A percentile compares a stretch with the other conserved stretches of the same genome.
Conservation (phyloP, 2,113 vertebrate species). For the Prinia subflava region DNA sequence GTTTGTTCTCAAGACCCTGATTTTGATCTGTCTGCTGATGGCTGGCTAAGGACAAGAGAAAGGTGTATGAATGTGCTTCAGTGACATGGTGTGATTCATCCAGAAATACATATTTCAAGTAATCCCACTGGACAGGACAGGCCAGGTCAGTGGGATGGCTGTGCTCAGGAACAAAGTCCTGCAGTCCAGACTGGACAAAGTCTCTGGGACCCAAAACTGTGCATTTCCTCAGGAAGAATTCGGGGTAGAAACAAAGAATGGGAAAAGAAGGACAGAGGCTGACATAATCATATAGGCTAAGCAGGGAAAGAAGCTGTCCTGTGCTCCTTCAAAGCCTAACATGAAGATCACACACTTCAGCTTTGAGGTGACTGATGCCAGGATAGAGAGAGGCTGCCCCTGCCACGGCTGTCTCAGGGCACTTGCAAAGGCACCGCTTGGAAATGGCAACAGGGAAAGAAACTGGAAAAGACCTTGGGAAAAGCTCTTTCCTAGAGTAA, state of each 20-base stretch:
- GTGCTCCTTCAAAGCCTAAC: not conserved
- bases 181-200: not conserved
- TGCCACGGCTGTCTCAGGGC: not conserved
- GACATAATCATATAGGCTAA: not conserved
- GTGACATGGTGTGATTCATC: not conserved
- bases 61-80: not conserved
- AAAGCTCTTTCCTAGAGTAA: not conserved
- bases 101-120: not conserved
- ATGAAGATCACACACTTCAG: accelerated
- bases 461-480: not conserved
- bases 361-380: not conserved
- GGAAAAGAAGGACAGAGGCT: not conserved
- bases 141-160: not conserved
- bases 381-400: not conserved
- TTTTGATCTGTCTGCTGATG: not conserved
- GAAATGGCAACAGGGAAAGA: not conserved
- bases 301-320: not conserved
- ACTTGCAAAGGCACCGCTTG: not conserved
- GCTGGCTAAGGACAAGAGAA: not conserved
- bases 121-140: not conserved
- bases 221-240: not conserved
- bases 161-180: not conserved
- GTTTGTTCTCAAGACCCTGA: not conserved
- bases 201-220: accelerated
- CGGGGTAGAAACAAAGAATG: not conserved